Evolutionary conservation across 2,797 vertebrate genomes (phyloP).

Genomic region (Pelobates cultripes): DNA sequence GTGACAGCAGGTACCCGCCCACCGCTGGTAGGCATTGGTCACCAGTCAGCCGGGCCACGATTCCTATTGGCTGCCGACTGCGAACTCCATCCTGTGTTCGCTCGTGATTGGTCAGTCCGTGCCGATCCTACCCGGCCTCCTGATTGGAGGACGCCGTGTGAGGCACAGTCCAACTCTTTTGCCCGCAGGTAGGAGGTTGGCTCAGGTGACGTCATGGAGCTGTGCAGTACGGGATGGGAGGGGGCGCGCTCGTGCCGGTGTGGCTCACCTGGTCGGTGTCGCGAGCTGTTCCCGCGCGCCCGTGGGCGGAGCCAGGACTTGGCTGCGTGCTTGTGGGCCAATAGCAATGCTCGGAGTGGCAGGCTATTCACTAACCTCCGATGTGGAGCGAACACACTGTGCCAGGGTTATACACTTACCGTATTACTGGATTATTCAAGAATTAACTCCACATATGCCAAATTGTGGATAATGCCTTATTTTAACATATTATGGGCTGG

Average conservation of each 20-base stretch:
- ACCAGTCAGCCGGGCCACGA: not conserved
- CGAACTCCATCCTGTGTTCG: not conserved
- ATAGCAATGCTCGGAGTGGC: not conserved
- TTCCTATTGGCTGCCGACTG: conserved; percentile 4
- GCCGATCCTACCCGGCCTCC: not conserved
- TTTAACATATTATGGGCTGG: too few species aligned
- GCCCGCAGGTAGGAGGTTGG: conserved; percentile 34
- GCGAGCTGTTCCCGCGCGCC: not conserved
- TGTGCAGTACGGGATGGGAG: not conserved
- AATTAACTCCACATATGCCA: too few species aligned
- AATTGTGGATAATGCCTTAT: too few species aligned
- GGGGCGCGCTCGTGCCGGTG: not conserved
- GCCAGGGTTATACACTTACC: too few species aligned
- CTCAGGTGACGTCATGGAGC: conserved; percentile 14
- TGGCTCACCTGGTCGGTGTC: conserved; percentile 1
- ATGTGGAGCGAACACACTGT: too few species aligned
- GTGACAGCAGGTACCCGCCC: conserved; percentile 45
- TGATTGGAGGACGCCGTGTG: conserved; percentile 18
- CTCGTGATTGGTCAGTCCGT: conserved; percentile 9
- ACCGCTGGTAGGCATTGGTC: conserved; percentile 54
- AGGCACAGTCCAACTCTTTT: conserved; percentile 5
- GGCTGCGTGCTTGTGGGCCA: not conserved
- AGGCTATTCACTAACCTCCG: too few species aligned
- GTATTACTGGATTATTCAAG: too few species aligned
- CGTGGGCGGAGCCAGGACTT: not conserved